These are phyloP conservation scores for Recurvirostra avosetta DNA, from an alignment of 2,113 vertebrate genomes.

Conservation along the genomic window DNA sequence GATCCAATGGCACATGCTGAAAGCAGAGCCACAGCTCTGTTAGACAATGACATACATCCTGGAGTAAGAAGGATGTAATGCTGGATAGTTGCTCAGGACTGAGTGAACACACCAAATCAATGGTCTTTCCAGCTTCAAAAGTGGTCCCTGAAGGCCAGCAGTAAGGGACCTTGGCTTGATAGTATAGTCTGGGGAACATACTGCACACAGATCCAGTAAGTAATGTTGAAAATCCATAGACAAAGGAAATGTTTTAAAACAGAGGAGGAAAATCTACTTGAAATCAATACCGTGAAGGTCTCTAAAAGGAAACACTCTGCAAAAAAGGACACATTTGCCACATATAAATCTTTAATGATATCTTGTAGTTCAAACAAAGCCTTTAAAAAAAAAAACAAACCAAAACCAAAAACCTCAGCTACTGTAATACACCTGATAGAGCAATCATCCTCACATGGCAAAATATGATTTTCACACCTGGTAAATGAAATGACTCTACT, in stretches of 20 bases:
- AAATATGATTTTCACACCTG: constrained; percentile 76
- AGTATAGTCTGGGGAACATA: neutral
- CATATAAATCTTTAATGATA: constrained; percentile 60
- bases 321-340: constrained; percentile 36
- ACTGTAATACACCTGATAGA: constrained; percentile 41
- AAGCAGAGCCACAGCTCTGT: neutral
- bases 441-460: constrained; percentile 56
- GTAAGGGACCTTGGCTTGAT: neutral
- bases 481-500: constrained; percentile 66
- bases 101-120: neutral
- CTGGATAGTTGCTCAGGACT: neutral
- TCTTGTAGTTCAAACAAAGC: constrained; percentile 52
- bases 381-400: neutral
- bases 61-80: neutral
- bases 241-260: constrained; percentile 37
- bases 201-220: neutral
- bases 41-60: neutral
- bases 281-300: neutral
- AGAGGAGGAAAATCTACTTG: constrained; percentile 31
- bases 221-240: constrained; percentile 41
- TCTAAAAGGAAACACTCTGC: constrained; percentile 33
- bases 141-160: constrained; percentile 1
- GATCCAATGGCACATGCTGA: neutral
- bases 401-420: neutral
- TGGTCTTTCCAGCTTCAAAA: neutral